phyloP scores from a whole-genome alignment of 1,140 invertebrate species.

The Pachyrhynchus sulphureomaculatus region DNA sequence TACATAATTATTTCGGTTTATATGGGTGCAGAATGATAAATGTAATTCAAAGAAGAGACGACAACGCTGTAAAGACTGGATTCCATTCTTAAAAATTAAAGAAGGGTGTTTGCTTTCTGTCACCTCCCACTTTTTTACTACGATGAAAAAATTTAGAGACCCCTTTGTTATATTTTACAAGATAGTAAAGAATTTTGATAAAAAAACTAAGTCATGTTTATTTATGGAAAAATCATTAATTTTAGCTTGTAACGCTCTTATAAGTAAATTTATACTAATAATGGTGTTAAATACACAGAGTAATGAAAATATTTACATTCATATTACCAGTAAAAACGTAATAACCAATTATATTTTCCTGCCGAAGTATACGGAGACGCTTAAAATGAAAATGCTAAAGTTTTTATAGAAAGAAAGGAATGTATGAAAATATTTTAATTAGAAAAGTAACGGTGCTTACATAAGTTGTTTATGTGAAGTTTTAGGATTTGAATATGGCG shows the following conservation, averaged over 20 bases:
- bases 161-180: too few species aligned
- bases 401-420: not conserved
- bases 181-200: too few species aligned
- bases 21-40: too few species aligned
- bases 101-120: constrained; percentile 12
- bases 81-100: constrained; percentile 25
- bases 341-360: not conserved
- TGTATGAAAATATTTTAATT: constrained; percentile 6
- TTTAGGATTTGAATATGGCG: constrained; percentile 29
- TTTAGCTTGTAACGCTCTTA: too few species aligned
- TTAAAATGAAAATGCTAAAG: not conserved
- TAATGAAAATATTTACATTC: too few species aligned
- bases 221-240: too few species aligned
- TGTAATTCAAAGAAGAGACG: not conserved
- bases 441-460: constrained; percentile 5
- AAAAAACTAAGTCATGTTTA: too few species aligned
- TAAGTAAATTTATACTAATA: too few species aligned
- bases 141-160: too few species aligned
- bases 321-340: not conserved
- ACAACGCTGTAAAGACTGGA: constrained; percentile 14
- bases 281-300: too few species aligned
- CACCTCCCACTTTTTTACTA: constrained; percentile 1
- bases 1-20: too few species aligned
- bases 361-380: not conserved
- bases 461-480: constrained; percentile 21